Evolutionary conservation across 2,797 vertebrate species (phyloP).

Genomic region (Oreochromis grahami): DNA sequence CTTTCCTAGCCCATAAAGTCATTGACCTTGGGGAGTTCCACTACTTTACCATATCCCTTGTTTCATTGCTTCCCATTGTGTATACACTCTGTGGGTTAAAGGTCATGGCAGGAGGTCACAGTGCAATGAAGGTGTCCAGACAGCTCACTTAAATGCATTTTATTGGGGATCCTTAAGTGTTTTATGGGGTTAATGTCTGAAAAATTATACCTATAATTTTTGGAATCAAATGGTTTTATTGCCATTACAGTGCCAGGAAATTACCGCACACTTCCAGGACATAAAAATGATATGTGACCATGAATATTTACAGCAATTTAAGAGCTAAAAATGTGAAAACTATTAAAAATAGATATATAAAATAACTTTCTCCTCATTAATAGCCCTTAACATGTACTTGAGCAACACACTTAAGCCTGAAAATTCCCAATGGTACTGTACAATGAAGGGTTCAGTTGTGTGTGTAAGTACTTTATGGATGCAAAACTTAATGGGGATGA

Average conservation of each 20-base stretch:
- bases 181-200: constrained; percentile 42
- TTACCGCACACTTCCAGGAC: constrained; percentile 28
- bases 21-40: constrained; percentile 53
- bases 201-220: constrained; percentile 57
- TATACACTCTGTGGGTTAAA: constrained; percentile 55
- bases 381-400: background rate
- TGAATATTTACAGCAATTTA: constrained; percentile 11
- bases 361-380: background rate
- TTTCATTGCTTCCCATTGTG: constrained; percentile 68
- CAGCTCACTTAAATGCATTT: constrained; percentile 54
- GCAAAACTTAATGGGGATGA: background rate
- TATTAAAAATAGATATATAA: background rate
- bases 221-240: constrained; percentile 50
- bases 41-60: constrained; percentile 51
- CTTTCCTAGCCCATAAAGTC: constrained; percentile 45
- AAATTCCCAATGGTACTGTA: background rate
- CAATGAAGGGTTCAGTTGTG: background rate
- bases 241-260: constrained; percentile 14
- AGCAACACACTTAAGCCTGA: background rate
- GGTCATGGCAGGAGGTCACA: constrained; percentile 52
- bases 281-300: constrained; percentile 41
- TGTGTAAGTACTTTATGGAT: background rate
- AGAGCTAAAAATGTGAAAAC: background rate
- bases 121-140: constrained; percentile 53
- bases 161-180: constrained; percentile 37